Percentiles rank a stretch among this genome's conserved stretches.
These are phyloP conservation scores for Elysia crispata DNA, from an alignment of 2,888 invertebrate genomes.

Conservation along the genomic window DNA sequence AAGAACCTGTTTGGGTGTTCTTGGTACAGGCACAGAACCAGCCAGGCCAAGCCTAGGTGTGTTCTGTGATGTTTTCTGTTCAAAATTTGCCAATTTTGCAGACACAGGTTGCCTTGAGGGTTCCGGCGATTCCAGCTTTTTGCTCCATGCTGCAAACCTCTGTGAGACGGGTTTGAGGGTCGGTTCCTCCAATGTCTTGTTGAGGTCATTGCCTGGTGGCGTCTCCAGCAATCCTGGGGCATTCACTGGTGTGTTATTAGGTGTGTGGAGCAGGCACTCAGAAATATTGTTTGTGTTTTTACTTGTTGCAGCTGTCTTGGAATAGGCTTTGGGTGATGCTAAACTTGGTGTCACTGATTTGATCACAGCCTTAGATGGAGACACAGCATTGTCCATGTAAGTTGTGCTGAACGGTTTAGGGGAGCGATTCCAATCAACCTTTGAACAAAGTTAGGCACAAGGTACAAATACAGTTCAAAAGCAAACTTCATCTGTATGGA, in stretches of 20 bases:
- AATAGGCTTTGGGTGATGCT: background rate
- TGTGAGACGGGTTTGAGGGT: slow-evolving; percentile 61
- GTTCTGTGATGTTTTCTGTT: slow-evolving; percentile 61
- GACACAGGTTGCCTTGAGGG: slow-evolving; percentile 67
- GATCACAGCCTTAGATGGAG: background rate
- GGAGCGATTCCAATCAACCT: slow-evolving; percentile 51
- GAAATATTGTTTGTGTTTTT: too few relatives aligned
- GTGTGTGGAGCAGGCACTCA: too few relatives aligned
- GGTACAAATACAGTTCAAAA: background rate
- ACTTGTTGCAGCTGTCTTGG: too few relatives aligned
- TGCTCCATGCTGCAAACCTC: slow-evolving; percentile 59
- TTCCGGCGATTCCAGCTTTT: slow-evolving; percentile 54
- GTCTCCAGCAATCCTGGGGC: slow-evolving; percentile 49
- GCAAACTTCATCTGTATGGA: background rate
- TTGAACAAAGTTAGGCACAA: slow-evolving; percentile 3
- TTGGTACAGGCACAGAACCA: slow-evolving; percentile 22
- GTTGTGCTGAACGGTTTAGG: slow-evolving; percentile 50
- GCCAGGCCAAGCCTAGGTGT: slow-evolving; percentile 29
- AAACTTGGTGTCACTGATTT: slow-evolving; percentile 12
- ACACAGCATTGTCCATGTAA: slow-evolving; percentile 5
- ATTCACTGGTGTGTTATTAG: slow-evolving; percentile 54
- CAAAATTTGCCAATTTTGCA: slow-evolving; percentile 69
- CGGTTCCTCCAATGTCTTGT: slow-evolving; percentile 59
- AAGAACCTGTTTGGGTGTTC: slow-evolving; percentile 45
- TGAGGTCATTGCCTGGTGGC: slow-evolving; percentile 40